Evolutionary conservation across 2,888 invertebrate species (phyloP).

Genomic region (Eulithis prunata): DNA sequence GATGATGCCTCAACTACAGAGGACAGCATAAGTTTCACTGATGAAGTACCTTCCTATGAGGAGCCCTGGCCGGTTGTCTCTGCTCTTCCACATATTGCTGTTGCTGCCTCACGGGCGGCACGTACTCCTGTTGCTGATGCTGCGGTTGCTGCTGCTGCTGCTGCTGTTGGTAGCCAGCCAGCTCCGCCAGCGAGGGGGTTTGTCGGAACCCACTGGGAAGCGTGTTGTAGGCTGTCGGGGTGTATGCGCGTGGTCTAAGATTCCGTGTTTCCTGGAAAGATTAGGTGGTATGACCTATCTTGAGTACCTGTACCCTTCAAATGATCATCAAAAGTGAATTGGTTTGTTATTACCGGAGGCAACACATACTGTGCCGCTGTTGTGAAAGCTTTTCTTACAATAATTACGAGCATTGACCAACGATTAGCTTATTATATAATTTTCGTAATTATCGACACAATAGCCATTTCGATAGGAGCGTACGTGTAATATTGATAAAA

Average conservation of each 20-base stretch:
- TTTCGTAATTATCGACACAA: slow-evolving; percentile 48
- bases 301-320: no score
- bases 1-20: no score
- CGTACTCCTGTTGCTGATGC: slow-evolving; percentile 62
- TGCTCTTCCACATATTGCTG: slow-evolving; percentile 86
- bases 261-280: slow-evolving; percentile 74
- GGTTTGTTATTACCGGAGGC: slow-evolving; percentile 1
- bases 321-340: not conserved
- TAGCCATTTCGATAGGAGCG: slow-evolving; percentile 31
- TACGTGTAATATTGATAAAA: slow-evolving; percentile 28
- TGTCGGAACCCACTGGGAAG: slow-evolving; percentile 76
- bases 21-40: no score
- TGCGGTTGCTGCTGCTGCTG: slow-evolving; percentile 58
- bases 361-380: slow-evolving; percentile 6
- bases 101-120: slow-evolving; percentile 50
- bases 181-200: slow-evolving; percentile 74
- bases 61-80: slow-evolving; percentile 83
- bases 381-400: slow-evolving; percentile 37
- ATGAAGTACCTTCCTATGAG: slow-evolving; percentile 63
- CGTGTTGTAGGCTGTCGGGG: slow-evolving; percentile 68
- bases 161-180: slow-evolving; percentile 74
- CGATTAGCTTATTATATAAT: slow-evolving; percentile 51
- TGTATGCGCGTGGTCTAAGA: slow-evolving; percentile 76
- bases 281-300: not conserved
- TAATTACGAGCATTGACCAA: slow-evolving; percentile 36